Conservation (phyloP, 2,797 vertebrate species). For the Aphelocoma californica region DNA sequence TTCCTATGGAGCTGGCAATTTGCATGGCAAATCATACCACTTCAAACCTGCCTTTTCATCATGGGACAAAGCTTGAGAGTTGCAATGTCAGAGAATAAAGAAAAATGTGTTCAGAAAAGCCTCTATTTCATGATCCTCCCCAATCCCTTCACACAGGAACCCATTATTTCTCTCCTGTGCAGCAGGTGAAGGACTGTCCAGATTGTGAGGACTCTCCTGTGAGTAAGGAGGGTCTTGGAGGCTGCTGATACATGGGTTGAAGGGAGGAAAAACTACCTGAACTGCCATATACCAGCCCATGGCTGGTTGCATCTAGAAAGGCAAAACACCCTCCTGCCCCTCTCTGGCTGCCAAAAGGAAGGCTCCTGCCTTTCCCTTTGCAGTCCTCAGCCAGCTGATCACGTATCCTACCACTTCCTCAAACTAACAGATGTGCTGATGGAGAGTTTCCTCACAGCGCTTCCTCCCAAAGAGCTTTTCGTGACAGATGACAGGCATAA, state of each 20-base stretch:
- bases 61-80: not conserved
- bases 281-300: not conserved
- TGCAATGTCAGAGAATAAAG: not conserved
- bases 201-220: not conserved
- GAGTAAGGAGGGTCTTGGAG: accelerated
- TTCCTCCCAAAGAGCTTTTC: not conserved
- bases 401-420: not conserved
- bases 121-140: not conserved
- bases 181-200: not conserved
- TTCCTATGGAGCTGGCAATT: not conserved
- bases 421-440: not conserved
- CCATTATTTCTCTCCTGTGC: not conserved
- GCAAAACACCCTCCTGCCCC: not conserved
- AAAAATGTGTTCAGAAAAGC: not conserved
- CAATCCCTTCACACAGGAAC: not conserved
- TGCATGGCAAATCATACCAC: not conserved
- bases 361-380: not conserved
- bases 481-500: not conserved
- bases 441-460: not conserved
- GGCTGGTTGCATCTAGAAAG: not conserved
- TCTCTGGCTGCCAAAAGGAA: not conserved
- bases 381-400: not conserved
- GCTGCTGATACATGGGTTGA: accelerated
- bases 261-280: not conserved
- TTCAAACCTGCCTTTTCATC: not conserved